Conservation (phyloP, 2,888 invertebrate species). For the Drosophila kambysellisi region DNA sequence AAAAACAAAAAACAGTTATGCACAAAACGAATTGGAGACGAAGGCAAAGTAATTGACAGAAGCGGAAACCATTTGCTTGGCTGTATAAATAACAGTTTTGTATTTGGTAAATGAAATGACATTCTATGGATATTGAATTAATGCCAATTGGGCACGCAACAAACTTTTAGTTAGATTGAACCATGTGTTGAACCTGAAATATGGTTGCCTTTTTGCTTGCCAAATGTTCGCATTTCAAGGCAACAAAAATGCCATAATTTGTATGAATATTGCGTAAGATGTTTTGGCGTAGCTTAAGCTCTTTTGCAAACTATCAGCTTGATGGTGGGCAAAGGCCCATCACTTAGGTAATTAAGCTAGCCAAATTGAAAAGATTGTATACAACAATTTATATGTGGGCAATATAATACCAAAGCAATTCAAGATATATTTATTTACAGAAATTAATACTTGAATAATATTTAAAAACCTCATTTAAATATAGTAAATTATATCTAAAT, state of each 20-base stretch:
- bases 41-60: conserved; percentile 45
- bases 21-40: conserved; percentile 25
- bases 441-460: neutral
- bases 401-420: neutral
- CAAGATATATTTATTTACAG: neutral
- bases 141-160: conserved; percentile 70
- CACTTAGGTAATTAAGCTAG: neutral
- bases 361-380: neutral
- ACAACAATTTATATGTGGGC: neutral
- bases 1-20: conserved; percentile 34
- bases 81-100: conserved; percentile 69
- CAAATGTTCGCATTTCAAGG: conserved; percentile 15
- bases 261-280: conserved; percentile 24
- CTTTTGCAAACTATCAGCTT: neutral
- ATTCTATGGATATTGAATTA: conserved; percentile 47
- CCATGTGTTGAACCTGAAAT: conserved; percentile 23
- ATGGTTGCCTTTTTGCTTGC: conserved; percentile 14
- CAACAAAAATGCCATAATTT: conserved; percentile 6
- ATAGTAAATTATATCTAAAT: neutral
- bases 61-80: conserved; percentile 41
- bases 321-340: neutral
- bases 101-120: conserved; percentile 68
- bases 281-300: neutral
- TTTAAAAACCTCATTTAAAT: neutral
- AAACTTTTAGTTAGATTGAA: conserved; percentile 73